A percentile compares a stretch with the other conserved stretches of the same genome.
Evolutionary conservation across 1,140 invertebrate species (phyloP).

Genomic region (Lanistes nyassanus): DNA sequence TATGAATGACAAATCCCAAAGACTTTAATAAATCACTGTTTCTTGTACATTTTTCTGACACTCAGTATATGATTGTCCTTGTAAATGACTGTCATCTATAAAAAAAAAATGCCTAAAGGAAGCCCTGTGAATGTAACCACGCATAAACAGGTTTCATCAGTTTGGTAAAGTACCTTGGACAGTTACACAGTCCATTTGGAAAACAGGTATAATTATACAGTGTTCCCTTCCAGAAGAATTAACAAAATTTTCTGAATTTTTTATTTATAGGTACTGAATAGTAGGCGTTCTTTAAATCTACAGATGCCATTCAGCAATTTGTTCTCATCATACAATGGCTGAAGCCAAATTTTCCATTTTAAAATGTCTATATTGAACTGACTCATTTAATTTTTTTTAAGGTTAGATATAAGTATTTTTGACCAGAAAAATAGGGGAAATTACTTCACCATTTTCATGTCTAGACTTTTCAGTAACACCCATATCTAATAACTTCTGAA

Average conservation of each 20-base stretch:
- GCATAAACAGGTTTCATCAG: constrained; percentile 37
- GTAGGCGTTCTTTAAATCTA: constrained; percentile 33
- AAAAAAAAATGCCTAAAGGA: constrained; percentile 29
- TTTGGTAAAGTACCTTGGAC: constrained; percentile 33
- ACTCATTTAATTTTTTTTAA: not conserved
- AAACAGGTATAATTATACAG: constrained; percentile 39
- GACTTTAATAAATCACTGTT: constrained; percentile 19
- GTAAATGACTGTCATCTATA: constrained; percentile 35
- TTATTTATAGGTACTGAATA: constrained; percentile 14
- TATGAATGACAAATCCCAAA: constrained; percentile 37
- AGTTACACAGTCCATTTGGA: constrained; percentile 28
- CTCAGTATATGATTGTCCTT: constrained; percentile 22
- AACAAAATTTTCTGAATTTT: constrained; percentile 30
- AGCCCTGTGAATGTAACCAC: constrained; percentile 25
- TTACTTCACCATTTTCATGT: not conserved
- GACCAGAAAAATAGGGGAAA: not conserved
- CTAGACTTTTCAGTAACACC: too few relatives aligned
- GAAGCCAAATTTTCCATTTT: not conserved
- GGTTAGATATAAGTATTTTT: not conserved
- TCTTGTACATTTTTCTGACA: constrained; percentile 29
- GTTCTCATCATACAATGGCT: not conserved
- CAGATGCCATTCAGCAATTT: constrained; percentile 29
- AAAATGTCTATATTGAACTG: not conserved
- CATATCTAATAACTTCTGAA: not conserved
- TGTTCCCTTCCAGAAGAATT: constrained; percentile 32